Evolutionary conservation across 30 jellyfish, hydroid and myxozoan genomes (phyloP).

Genomic region (Aurelia aurita complex sp. Pacific): DNA sequence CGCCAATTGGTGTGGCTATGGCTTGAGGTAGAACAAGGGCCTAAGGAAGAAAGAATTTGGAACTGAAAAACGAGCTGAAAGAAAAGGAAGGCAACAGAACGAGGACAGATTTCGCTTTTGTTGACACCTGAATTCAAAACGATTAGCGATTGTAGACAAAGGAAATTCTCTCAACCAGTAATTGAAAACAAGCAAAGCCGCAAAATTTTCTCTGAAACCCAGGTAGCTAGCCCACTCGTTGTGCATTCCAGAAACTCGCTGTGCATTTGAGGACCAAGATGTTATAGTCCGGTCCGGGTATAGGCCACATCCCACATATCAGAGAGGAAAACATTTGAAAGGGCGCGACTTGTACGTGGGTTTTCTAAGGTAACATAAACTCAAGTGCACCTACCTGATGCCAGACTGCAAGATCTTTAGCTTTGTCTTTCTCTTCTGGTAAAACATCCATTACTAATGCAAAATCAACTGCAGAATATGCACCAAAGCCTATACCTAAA

Average conservation of each 20-base stretch:
- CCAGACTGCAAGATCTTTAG: constrained; percentile 99
- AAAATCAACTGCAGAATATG: constrained; percentile 96
- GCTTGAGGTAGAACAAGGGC: constrained; percentile 97
- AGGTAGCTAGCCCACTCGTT: too few species aligned
- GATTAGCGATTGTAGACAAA: too few species aligned
- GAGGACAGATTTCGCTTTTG: too few species aligned
- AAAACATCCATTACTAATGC: constrained; percentile 97
- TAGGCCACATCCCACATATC: too few species aligned
- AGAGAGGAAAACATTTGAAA: too few species aligned
- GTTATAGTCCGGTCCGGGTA: too few species aligned
- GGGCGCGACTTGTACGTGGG: not conserved
- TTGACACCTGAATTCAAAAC: too few species aligned
- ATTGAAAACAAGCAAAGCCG: too few species aligned
- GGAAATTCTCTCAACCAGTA: too few species aligned
- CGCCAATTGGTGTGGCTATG: constrained; percentile 98
- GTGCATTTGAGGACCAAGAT: too few species aligned
- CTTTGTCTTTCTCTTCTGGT: constrained; percentile 94
- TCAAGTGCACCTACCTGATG: constrained; percentile 79
- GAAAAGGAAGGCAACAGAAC: not conserved
- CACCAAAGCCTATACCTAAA: constrained; percentile 96
- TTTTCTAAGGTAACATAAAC: not conserved
- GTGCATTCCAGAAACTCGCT: too few species aligned
- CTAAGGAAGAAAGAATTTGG: constrained; percentile 15
- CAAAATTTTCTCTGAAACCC: too few species aligned
- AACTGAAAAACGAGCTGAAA: not conserved